Evolutionary conservation across 2,113 vertebrate genomes (phyloP), one percentile per base, ranked within the genome.

Genomic region (Misgurnus anguillicaudatus): DNA sequence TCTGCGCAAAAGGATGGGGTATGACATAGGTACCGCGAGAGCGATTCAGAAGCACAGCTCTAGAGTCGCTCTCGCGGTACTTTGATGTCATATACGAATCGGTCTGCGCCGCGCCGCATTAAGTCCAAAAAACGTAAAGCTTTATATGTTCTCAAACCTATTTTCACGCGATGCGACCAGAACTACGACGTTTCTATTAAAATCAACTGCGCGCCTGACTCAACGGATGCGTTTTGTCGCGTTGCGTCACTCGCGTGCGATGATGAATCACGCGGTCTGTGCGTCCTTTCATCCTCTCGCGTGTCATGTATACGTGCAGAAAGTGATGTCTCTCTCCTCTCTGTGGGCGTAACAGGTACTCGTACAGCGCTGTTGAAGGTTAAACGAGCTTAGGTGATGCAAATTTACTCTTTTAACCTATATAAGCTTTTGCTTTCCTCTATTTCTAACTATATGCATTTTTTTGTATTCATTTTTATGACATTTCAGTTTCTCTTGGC

Each of bases 291-390:
- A 47, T 75, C 41, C n/a, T 74, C n/a, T 55, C 24, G 13, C 24
- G 61, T 63, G 36, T 64, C 6, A 58, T 73, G 78, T 42, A 42
- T 55, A 67, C 79, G 70, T 66, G 70, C 70, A 39, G 78, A 58
- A 8, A 58, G n/a, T 24, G 58, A 45, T 55, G 24, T 64, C 45
- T 14, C 42, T 70, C 24, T 31, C 24, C 69, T 51, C 45, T 63
- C 55, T n/a, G 36, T 41, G 45, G 68, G 72, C 78, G 10, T 19
- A 2, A n/a, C 42, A 13, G 58, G 45, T 17, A 31, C 45, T 42
- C 31, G 53, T 10, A 45, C 36, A 39, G 17, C 16, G n/a, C 39
- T 53, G 62, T 36, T 75, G 70, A 48, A 47, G 51, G 51, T 74
- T 9, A 57, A 64, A 75, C 14, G 58, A 17, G 2, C 42, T 63